Base-by-base conservation (phyloP, 2,888 invertebrate genomes). In the Eurois occulta region DNA sequence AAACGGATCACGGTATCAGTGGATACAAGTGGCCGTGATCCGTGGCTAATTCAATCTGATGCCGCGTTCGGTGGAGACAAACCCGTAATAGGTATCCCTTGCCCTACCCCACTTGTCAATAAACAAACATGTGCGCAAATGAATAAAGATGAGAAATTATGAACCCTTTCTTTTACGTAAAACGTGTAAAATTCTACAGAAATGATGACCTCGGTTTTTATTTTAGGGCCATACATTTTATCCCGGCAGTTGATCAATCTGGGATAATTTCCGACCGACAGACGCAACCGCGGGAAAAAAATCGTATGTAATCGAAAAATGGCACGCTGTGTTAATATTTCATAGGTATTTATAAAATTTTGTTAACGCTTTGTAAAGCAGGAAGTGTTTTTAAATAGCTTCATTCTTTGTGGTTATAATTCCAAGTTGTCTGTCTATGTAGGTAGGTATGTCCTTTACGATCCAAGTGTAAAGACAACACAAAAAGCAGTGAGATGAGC, bases 401-500 rank as follows among this genome's bases (percentile, higher is more conserved):
- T 64, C 13, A 80, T 62, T 73, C 41, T 70, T 18, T 67, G 6
- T 64, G 66, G 24, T 35, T 43, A 28, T 35, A 74, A 21, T 41
- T 24, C 18, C 28, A 71, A 21, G 52, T 68, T 68, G 38, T 71
- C 67, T 66, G 74, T 35, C 32, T 46, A 35, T 48, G 32, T n/a
- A 38, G 24, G 32, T n/a, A 38, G 24, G n/a, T 28, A 43, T 28
- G n/a, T 66, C 28, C 65, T 72, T 71, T 58, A 58, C 28, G 13
- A 28, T n/a, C 7, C 65, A 43, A 55, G 46, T 46, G 18, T 24
- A 64, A 60, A 85, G 32, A 66, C 24, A 32, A 24, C 18, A 82
- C 43, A 84, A 84, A 78, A 86, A 84, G 28, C 43, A 43, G 28
- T 28, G 66, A 38, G 84, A 83, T 86, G 84, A 86, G 60, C 84